Percentiles rank a stretch among this genome's conserved stretches.
Conservation (phyloP, 2,797 vertebrate genomes). For the Melopsittacus undulatus region DNA sequence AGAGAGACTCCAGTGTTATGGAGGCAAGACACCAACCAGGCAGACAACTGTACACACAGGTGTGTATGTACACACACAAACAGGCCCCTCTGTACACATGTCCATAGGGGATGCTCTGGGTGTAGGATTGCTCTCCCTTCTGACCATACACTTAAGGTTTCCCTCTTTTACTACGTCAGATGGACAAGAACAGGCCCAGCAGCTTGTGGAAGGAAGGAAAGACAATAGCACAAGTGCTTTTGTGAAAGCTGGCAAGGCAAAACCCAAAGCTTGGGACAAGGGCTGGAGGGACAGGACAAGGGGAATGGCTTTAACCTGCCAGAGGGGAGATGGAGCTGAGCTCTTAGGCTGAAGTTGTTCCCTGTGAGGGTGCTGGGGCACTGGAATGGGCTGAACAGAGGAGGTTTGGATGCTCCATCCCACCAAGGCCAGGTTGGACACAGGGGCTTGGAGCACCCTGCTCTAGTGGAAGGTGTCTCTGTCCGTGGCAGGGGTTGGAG, state of each 20-base stretch:
- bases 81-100: background rate
- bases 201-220: background rate
- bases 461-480: no score
- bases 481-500: no score
- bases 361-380: no score
- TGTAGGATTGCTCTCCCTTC: background rate
- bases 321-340: no score
- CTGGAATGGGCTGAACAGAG: no score
- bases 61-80: fast-evolving
- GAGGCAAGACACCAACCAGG: background rate
- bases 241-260: background rate
- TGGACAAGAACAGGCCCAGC: background rate
- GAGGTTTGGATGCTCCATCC: no score
- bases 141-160: background rate
- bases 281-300: no score
- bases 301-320: no score
- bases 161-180: background rate
- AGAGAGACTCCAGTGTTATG: background rate
- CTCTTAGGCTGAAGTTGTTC: no score
- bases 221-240: background rate
- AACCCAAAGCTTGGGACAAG: no score
- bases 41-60: background rate
- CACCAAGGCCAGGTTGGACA: no score
- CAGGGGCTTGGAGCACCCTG: no score
- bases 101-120: background rate